Conservation (phyloP, 1,140 invertebrate species). For the Drosophila ambigua region DNA sequence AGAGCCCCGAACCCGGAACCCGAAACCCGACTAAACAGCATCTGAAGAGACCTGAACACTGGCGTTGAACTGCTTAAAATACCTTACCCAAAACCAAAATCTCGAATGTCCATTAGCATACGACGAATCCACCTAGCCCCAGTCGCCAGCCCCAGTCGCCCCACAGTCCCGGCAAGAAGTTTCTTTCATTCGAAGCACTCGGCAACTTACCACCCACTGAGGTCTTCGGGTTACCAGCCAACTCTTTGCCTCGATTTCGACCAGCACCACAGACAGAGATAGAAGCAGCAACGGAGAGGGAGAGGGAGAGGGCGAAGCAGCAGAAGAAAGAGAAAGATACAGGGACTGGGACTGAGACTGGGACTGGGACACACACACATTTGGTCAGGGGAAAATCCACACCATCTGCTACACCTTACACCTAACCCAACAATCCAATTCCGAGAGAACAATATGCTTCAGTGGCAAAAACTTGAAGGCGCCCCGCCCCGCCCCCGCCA, state of each 20-base stretch:
- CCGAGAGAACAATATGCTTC: slow-evolving; percentile 73
- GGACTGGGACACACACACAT: slow-evolving; percentile 22
- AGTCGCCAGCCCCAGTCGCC: not conserved
- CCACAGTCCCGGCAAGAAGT: slow-evolving; percentile 8
- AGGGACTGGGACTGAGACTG: not conserved
- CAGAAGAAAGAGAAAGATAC: too few relatives aligned
- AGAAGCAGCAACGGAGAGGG: too few relatives aligned
- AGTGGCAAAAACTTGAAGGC: slow-evolving; percentile 29
- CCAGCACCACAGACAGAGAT: slow-evolving; percentile 2
- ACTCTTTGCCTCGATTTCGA: not conserved
- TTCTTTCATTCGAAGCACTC: slow-evolving; percentile 32
- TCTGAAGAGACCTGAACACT: slow-evolving; percentile 22
- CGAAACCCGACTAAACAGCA: slow-evolving; percentile 45
- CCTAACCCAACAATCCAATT: slow-evolving; percentile 81
- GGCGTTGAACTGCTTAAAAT: slow-evolving; percentile 75
- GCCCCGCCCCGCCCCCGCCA: not conserved
- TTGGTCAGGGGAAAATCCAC: slow-evolving; percentile 60
- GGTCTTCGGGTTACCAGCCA: slow-evolving; percentile 14
- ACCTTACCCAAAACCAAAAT: slow-evolving; percentile 74
- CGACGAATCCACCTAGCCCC: slow-evolving; percentile 56
- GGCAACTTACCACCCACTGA: slow-evolving; percentile 44
- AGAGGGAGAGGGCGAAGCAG: too few relatives aligned
- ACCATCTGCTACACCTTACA: slow-evolving; percentile 80
- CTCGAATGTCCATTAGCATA: slow-evolving; percentile 83
- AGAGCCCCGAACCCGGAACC: slow-evolving; percentile 20